These are phyloP conservation scores for Oncorhynchus clarkii DNA, from an alignment of 2,113 vertebrate genomes.

Conservation along the genomic window DNA sequence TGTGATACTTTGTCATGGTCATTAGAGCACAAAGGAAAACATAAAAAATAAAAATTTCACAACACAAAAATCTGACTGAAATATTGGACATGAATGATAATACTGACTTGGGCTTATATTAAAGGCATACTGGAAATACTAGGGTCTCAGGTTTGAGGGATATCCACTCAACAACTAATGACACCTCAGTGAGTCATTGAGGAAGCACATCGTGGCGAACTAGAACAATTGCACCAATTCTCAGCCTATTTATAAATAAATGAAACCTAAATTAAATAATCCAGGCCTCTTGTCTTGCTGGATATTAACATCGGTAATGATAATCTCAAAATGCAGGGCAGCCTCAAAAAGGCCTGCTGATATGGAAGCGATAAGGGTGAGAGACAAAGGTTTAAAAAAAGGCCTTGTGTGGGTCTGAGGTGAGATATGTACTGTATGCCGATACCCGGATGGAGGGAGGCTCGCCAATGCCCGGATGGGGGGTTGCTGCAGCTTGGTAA, in stretches of 20 bases:
- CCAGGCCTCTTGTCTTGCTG: constrained; percentile 32
- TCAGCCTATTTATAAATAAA: neutral
- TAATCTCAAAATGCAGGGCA: neutral
- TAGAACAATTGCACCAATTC: constrained; percentile 9
- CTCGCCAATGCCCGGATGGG: neutral
- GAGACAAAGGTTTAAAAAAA: neutral
- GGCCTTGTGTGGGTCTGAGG: neutral
- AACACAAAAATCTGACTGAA: no score
- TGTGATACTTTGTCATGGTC: neutral
- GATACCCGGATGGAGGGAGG: neutral
- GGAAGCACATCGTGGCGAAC: constrained; percentile 38
- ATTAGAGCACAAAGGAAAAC: no score
- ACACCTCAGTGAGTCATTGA: constrained; percentile 13
- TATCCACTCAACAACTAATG: neutral
- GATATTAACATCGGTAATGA: neutral
- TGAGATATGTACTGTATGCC: neutral
- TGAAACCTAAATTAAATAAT: constrained; percentile 13
- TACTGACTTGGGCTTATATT: no score
- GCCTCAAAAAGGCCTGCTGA: neutral
- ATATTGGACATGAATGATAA: no score
- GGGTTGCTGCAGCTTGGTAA: constrained; percentile 54
- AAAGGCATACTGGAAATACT: neutral
- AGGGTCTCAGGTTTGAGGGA: neutral
- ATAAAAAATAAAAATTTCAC: no score
- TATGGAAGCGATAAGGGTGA: neutral